These are phyloP conservation scores for Taenioides sp. DNA, from an alignment of 2,797 vertebrate genomes.

Conservation along the genomic window DNA sequence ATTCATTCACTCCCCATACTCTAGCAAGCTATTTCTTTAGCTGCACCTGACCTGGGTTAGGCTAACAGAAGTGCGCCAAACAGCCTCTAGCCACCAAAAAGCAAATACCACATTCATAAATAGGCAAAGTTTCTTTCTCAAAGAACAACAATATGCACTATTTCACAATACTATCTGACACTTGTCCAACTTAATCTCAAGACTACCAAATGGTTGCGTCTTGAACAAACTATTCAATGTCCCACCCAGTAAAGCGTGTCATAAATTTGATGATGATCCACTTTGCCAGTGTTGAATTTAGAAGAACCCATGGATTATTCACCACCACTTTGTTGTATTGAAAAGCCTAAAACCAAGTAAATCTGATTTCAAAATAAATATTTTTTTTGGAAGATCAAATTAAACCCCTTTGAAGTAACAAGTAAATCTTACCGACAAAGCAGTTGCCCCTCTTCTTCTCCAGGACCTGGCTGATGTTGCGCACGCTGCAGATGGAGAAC, in stretches of 20 bases:
- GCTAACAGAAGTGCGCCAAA: background rate
- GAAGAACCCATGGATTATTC: background rate
- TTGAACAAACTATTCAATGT: too few species aligned
- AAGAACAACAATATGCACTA: too few species aligned
- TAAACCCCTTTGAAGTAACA: background rate
- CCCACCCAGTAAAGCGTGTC: background rate
- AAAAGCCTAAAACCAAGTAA: background rate
- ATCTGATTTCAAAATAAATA: slow-evolving; percentile 60
- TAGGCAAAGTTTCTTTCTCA: background rate
- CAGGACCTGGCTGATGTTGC: slow-evolving; percentile 98
- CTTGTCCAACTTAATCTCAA: too few species aligned
- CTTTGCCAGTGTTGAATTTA: background rate
- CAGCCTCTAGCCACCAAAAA: background rate
- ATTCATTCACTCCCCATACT: background rate
- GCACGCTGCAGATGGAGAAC: slow-evolving; percentile 93
- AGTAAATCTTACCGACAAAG: slow-evolving; percentile 87
- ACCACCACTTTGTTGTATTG: background rate
- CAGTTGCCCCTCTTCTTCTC: slow-evolving; percentile 96
- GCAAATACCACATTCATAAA: background rate
- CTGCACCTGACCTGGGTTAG: background rate
- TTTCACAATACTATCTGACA: too few species aligned
- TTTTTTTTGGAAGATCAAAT: too few species aligned
- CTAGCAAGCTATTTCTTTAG: too few species aligned
- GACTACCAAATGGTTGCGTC: too few species aligned
- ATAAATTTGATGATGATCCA: background rate